phyloP scores from a whole-genome alignment of 2,888 invertebrate species.

The Machimus atricapillus region DNA sequence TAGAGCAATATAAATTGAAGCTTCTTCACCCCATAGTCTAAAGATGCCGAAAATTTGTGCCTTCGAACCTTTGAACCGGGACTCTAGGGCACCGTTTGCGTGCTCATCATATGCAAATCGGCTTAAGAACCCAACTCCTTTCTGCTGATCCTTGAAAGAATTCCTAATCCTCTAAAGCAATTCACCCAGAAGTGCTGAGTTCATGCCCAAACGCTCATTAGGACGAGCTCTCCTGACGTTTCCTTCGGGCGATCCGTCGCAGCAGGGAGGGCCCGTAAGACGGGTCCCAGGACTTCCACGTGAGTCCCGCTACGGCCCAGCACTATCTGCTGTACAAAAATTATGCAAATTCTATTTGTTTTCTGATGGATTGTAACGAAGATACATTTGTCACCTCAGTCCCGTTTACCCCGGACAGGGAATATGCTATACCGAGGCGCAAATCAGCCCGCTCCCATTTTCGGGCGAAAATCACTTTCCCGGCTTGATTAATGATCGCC shows the following conservation, averaged over 20 bases:
- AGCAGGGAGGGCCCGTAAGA: neutral
- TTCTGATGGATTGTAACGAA: constrained; percentile 1
- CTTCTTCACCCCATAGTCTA: neutral
- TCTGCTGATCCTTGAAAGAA: neutral
- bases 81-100: neutral
- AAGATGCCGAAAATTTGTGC: neutral
- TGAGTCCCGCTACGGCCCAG: neutral
- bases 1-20: neutral
- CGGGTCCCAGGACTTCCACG: neutral
- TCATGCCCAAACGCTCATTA: neutral
- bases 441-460: neutral
- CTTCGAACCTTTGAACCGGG: neutral
- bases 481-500: constrained; percentile 1
- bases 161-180: constrained; percentile 16
- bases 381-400: neutral
- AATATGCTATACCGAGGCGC: neutral
- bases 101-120: neutral
- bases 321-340: neutral
- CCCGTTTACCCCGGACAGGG: neutral
- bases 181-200: neutral
- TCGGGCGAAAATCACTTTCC: neutral
- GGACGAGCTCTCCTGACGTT: neutral
- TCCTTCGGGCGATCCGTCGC: neutral
- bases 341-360: constrained; percentile 14
- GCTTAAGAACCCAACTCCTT: neutral